Conservation (phyloP, 92 coral and sea anemone species). For the Epizoanthus stellaris region DNA sequence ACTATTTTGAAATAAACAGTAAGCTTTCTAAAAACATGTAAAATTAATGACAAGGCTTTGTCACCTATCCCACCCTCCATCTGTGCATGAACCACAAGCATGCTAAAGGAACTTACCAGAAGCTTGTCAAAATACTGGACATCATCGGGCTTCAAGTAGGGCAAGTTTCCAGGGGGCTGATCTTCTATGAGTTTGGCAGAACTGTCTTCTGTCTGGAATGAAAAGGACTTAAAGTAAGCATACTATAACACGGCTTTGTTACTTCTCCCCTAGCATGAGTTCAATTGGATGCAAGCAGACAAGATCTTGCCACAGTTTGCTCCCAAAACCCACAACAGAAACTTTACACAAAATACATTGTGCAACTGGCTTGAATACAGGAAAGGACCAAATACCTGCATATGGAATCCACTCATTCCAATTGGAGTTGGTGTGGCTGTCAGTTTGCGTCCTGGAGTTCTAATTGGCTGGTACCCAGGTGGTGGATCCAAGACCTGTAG, state of each 20-base stretch:
- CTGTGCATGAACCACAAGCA: too few species aligned
- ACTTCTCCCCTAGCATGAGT: too few species aligned
- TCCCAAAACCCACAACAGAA: too few species aligned
- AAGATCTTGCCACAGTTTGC: too few species aligned
- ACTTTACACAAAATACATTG: too few species aligned
- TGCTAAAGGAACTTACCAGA: conserved; percentile 67
- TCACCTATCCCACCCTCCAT: too few species aligned
- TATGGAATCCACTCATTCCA: conserved; percentile 93
- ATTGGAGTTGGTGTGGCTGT: conserved; percentile 98
- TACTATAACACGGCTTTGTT: too few species aligned
- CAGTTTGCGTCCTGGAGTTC: conserved; percentile 97
- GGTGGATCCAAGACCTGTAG: conserved; percentile 93
- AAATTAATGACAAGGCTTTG: too few species aligned
- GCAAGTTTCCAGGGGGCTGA: conserved; percentile 99
- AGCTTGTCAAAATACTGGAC: conserved; percentile 99
- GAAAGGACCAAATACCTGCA: conserved; percentile 69
- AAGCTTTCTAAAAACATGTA: too few species aligned
- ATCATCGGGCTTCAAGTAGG: conserved; percentile 98
- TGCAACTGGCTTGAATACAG: too few species aligned
- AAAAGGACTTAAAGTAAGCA: neutral
- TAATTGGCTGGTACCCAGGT: conserved; percentile 96
- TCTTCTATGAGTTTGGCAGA: conserved; percentile 97
- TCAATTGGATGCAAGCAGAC: too few species aligned
- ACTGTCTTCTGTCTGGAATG: conserved; percentile 89
- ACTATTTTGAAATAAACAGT: too few species aligned